phyloP scores from a whole-genome alignment of 2,113 vertebrate species.

The Brachypodius melanocephalos region DNA sequence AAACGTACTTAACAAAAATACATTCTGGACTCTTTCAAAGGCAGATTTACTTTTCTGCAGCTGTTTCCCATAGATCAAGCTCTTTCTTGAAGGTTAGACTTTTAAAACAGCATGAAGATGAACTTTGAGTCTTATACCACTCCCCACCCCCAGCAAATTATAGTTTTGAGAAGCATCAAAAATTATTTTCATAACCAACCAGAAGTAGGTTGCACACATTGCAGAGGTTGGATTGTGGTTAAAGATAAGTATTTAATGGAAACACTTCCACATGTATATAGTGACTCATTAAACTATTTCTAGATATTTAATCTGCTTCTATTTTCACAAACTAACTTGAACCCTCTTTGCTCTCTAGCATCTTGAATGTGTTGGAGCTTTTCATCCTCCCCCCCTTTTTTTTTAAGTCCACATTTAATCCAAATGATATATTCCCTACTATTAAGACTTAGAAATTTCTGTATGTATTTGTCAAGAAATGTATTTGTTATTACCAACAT shows the following conservation, averaged over 20 bases:
- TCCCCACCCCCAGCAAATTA: slow-evolving; percentile 47
- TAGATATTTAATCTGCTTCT: slow-evolving; percentile 52
- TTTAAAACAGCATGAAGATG: slow-evolving; percentile 67
- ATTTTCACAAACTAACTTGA: slow-evolving; percentile 39
- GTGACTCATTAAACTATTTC: slow-evolving; percentile 48
- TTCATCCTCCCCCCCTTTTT: not conserved
- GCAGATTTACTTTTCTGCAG: slow-evolving; percentile 72
- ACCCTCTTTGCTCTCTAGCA: slow-evolving; percentile 54
- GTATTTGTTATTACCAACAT: not conserved
- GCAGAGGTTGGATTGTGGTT: slow-evolving; percentile 43
- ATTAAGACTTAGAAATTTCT: not conserved
- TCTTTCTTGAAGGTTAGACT: slow-evolving; percentile 62
- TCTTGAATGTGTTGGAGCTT: slow-evolving; percentile 46
- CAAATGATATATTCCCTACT: not conserved
- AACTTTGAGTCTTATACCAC: slow-evolving; percentile 45
- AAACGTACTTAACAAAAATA: slow-evolving; percentile 60
- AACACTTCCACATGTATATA: slow-evolving; percentile 52
- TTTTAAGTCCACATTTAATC: slow-evolving; percentile 26
- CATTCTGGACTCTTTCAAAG: slow-evolving; percentile 67
- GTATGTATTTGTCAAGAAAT: not conserved
- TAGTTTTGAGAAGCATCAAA: slow-evolving; percentile 60
- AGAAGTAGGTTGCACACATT: slow-evolving; percentile 45
- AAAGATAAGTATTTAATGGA: slow-evolving; percentile 33
- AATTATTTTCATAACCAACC: slow-evolving; percentile 60
- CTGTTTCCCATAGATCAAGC: slow-evolving; percentile 78